phyloP scores from a whole-genome alignment of 2,113 vertebrate genomes.

The Lota lota region DNA sequence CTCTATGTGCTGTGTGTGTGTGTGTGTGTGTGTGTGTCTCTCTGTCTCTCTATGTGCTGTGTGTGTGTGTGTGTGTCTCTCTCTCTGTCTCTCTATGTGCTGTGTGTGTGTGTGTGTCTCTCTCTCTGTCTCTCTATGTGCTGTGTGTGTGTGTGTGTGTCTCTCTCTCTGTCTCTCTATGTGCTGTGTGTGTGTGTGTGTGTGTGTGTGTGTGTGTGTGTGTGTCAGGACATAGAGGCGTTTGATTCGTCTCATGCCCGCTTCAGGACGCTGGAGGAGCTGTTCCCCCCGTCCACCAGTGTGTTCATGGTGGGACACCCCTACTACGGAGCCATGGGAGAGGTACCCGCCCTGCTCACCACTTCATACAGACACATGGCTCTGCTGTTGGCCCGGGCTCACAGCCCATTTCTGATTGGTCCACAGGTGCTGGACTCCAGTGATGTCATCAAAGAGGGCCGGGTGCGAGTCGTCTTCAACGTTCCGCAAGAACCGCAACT shows the following conservation, averaged over 20 bases:
- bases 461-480: constrained; percentile 90
- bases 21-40: too few species aligned
- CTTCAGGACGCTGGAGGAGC: constrained; percentile 87
- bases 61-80: too few species aligned
- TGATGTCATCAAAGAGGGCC: constrained; percentile 90
- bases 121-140: too few species aligned
- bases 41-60: too few species aligned
- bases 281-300: constrained; percentile 82
- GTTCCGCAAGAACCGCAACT: constrained; percentile 92
- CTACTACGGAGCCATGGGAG: constrained; percentile 92
- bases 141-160: too few species aligned
- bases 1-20: too few species aligned
- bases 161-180: too few species aligned
- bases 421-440: constrained; percentile 88
- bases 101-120: too few species aligned
- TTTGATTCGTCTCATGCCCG: constrained; percentile 82
- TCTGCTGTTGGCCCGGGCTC: constrained; percentile 25
- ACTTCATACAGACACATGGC: too few species aligned
- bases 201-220: constrained; percentile 77
- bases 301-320: constrained; percentile 96
- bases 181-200: neutral
- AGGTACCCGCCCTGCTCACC: constrained; percentile 82
- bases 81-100: too few species aligned
- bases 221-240: constrained; percentile 85
- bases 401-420: neutral